Percentiles rank a stretch among this genome's conserved stretches.
Evolutionary conservation across 2,888 invertebrate species (phyloP).

Genomic region (Acanthosepion esculentum): DNA sequence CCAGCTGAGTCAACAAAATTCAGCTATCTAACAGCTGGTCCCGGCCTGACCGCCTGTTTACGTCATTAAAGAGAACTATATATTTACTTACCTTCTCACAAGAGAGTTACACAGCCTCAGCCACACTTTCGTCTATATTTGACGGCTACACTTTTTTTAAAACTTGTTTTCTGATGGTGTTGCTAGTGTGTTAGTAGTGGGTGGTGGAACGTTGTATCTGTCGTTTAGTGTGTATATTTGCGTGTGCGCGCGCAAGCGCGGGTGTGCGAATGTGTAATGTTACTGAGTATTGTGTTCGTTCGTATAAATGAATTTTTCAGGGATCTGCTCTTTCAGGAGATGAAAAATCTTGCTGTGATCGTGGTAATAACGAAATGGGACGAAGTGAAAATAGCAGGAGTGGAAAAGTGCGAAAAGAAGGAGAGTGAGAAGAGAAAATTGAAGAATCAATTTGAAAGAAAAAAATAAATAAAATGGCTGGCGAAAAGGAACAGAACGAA

Average conservation of each 20-base stretch:
- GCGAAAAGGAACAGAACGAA: too few relatives aligned
- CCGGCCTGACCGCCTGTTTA: neutral
- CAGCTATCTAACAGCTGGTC: conserved; percentile 20
- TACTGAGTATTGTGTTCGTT: neutral
- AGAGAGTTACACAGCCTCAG: conserved; percentile 4
- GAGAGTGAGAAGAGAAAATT: too few relatives aligned
- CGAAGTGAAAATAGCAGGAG: too few relatives aligned
- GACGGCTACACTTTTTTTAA: neutral
- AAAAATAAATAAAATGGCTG: too few relatives aligned
- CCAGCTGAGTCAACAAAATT: conserved; percentile 33
- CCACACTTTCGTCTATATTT: neutral
- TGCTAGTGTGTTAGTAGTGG: neutral
- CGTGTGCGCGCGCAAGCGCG: neutral
- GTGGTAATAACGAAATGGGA: too few relatives aligned
- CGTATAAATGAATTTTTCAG: neutral
- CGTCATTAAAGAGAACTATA: conserved; percentile 33
- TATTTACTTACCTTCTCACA: neutral
- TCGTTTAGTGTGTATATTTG: neutral
- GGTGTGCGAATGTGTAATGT: neutral
- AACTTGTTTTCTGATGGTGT: neutral
- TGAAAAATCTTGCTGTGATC: neutral
- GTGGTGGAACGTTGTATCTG: neutral
- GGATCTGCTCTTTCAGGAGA: neutral
- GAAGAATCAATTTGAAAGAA: too few relatives aligned
- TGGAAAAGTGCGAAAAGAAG: too few relatives aligned